Evolutionary conservation across 2,113 vertebrate genomes (phyloP).

Genomic region (Pardalotus punctatus): DNA sequence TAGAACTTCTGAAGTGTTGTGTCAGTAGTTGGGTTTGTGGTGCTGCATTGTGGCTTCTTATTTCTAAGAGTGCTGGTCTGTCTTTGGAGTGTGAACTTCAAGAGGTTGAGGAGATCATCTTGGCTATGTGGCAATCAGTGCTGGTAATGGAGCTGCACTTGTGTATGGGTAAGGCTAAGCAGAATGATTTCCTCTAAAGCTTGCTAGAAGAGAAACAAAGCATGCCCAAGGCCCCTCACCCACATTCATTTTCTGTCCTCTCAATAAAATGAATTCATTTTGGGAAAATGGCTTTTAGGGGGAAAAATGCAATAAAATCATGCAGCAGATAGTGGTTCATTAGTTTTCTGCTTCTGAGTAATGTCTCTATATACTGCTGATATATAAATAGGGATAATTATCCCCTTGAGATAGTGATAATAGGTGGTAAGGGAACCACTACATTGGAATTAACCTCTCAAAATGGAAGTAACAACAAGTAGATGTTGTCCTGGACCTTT

Average conservation of each 20-base stretch:
- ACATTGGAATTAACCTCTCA: neutral
- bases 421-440: neutral
- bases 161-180: neutral
- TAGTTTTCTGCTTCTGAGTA: neutral
- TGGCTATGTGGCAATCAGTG: rapidly evolving
- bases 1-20: neutral
- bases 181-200: neutral
- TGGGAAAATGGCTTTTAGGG: neutral
- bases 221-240: neutral
- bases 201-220: neutral
- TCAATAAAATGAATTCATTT: neutral
- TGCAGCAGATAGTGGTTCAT: neutral
- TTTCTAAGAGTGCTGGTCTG: neutral
- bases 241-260: rapidly evolving
- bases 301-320: neutral
- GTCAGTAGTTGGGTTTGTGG: neutral
- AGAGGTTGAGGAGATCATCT: neutral
- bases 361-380: neutral
- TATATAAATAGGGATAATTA: neutral
- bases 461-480: neutral
- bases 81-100: neutral
- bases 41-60: neutral
- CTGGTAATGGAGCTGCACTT: neutral
- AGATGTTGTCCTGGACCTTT: neutral
- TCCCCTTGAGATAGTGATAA: neutral